phyloP scores from a whole-genome alignment of 2,888 invertebrate species.

The Parnassius orleans region DNA sequence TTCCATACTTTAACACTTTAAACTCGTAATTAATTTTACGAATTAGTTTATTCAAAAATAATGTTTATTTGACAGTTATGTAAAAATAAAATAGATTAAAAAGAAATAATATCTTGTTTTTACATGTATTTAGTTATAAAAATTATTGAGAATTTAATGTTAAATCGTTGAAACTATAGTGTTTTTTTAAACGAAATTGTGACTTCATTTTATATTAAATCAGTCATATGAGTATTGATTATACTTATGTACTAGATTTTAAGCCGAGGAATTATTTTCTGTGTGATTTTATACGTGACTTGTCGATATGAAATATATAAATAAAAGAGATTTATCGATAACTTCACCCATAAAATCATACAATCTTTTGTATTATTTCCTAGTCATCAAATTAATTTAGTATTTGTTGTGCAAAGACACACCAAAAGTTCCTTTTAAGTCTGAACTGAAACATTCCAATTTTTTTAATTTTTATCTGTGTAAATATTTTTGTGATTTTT shows the following conservation, averaged over 20 bases:
- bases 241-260: constrained; percentile 12
- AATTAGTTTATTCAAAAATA: no score
- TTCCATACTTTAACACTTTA: no score
- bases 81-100: background rate
- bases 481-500: constrained; percentile 22
- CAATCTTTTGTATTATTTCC: constrained; percentile 7
- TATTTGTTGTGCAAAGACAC: constrained; percentile 8
- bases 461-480: constrained; percentile 15
- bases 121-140: constrained; percentile 6
- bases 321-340: constrained; percentile 14
- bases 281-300: constrained; percentile 21
- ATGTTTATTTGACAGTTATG: background rate
- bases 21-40: no score
- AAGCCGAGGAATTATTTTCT: background rate
- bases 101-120: background rate
- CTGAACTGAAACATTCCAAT: constrained; percentile 21
- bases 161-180: constrained; percentile 13
- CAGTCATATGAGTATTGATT: constrained; percentile 1
- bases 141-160: constrained; percentile 22
- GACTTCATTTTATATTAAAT: constrained; percentile 5
- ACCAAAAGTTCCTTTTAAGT: constrained; percentile 30
- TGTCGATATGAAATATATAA: constrained; percentile 22
- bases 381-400: constrained; percentile 19
- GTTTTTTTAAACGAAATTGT: constrained; percentile 11
- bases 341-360: constrained; percentile 8